A percentile compares a stretch with the other conserved stretches of the same genome.
Conservation (phyloP, 2,888 invertebrate genomes). For the Apodemia mormo region DNA sequence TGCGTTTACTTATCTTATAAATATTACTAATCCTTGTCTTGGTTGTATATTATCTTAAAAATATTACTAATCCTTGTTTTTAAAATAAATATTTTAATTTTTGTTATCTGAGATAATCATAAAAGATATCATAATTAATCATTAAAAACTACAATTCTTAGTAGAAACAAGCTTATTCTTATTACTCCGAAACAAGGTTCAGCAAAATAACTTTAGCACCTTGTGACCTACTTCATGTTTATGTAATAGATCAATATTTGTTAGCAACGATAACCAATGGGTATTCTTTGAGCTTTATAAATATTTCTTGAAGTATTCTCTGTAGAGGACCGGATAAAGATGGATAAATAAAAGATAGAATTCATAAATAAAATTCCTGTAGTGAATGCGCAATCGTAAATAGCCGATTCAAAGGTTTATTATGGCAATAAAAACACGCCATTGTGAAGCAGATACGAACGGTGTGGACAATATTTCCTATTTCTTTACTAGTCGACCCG, state of each 20-base stretch:
- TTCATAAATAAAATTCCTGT: background rate
- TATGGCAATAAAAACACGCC: conserved; percentile 5
- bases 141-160: too few species aligned
- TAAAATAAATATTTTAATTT: too few species aligned
- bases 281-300: background rate
- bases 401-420: background rate
- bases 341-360: conserved; percentile 8
- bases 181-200: background rate
- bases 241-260: conserved; percentile 17
- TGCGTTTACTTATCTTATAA: too few species aligned
- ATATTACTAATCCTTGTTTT: too few species aligned
- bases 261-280: conserved; percentile 7
- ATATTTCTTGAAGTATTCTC: conserved; percentile 8
- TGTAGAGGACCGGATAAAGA: background rate
- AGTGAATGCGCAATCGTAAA: background rate
- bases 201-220: conserved; percentile 1
- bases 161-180: background rate
- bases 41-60: too few species aligned
- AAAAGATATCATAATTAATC: too few species aligned
- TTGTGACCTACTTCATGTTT: conserved; percentile 12
- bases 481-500: background rate
- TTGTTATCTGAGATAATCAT: too few species aligned
- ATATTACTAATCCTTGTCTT: too few species aligned
- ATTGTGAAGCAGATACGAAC: background rate
- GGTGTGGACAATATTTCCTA: background rate